Evolutionary conservation across 2,797 vertebrate genomes (phyloP).

Genomic region (Bradypodion ventrale): DNA sequence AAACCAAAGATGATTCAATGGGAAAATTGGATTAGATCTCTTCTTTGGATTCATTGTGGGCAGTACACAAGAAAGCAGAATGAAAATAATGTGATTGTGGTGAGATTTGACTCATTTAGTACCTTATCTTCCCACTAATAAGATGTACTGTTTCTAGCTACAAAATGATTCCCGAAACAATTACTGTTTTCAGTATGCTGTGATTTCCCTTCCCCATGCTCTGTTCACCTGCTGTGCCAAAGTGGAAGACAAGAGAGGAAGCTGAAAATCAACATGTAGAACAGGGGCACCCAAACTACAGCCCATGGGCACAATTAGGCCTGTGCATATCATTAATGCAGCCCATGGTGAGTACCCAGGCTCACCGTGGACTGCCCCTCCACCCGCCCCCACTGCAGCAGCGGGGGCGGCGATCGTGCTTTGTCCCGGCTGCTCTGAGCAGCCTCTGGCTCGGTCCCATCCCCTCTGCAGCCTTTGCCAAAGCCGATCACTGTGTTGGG

Average conservation of each 20-base stretch:
- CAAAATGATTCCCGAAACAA: neutral
- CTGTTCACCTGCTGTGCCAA: neutral
- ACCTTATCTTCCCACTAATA: neutral
- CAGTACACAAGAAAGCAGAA: neutral
- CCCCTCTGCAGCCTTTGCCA: no score
- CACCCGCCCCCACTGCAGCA: no score
- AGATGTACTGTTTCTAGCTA: neutral
- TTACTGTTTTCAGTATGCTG: neutral
- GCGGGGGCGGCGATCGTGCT: no score
- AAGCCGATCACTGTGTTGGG: no score
- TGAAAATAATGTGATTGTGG: accelerated
- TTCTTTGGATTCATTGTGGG: neutral
- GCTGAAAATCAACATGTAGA: neutral
- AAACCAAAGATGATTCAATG: slow-evolving; percentile 28
- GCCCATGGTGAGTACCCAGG: no score
- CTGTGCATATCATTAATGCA: no score
- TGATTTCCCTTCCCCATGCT: neutral
- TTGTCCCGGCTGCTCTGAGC: no score
- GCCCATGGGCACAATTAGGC: no score
- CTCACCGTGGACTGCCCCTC: no score
- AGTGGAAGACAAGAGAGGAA: neutral
- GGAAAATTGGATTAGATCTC: slow-evolving; percentile 26
- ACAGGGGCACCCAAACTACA: no score
- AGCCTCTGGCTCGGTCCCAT: no score
- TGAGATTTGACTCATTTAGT: neutral